A percentile compares a stretch with the other conserved stretches of the same genome.
phyloP scores from a whole-genome alignment of 35 echinoderm and acorn worm genomes.

The Patiria miniata region DNA sequence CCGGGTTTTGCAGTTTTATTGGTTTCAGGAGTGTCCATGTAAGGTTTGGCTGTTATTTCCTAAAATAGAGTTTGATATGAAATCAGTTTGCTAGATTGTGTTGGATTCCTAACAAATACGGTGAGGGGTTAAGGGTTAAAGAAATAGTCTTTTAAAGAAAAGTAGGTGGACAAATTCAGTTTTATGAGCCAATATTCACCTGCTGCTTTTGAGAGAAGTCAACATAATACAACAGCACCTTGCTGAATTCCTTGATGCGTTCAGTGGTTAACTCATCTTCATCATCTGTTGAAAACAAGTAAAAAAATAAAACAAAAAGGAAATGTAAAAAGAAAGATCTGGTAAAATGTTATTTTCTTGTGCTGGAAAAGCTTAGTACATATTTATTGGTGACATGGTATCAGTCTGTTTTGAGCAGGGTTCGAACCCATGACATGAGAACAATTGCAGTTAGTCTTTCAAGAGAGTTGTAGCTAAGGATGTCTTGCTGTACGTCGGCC shows the following conservation, averaged over 20 bases:
- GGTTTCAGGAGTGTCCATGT: too few relatives aligned
- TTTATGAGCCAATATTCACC: slow-evolving; percentile 62
- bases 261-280: slow-evolving; percentile 71
- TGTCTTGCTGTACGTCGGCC: too few relatives aligned
- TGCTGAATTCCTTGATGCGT: slow-evolving; percentile 79
- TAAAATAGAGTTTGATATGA: too few relatives aligned
- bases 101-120: not conserved
- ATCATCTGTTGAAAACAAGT: slow-evolving; percentile 22
- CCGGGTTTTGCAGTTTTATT: too few relatives aligned
- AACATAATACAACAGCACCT: slow-evolving; percentile 75
- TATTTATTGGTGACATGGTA: too few relatives aligned
- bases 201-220: slow-evolving; percentile 97
- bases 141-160: not conserved
- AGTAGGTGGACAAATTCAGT: not conserved
- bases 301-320: not conserved
- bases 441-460: too few relatives aligned
- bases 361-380: too few relatives aligned
- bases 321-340: not conserved
- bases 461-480: too few relatives aligned
- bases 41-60: too few relatives aligned
- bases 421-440: too few relatives aligned
- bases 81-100: not conserved
- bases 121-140: not conserved
- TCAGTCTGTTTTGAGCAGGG: too few relatives aligned
- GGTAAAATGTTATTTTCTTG: not conserved